Evolutionary conservation across 2,888 invertebrate genomes (phyloP).

Genomic region (Cheilosia impressa): DNA sequence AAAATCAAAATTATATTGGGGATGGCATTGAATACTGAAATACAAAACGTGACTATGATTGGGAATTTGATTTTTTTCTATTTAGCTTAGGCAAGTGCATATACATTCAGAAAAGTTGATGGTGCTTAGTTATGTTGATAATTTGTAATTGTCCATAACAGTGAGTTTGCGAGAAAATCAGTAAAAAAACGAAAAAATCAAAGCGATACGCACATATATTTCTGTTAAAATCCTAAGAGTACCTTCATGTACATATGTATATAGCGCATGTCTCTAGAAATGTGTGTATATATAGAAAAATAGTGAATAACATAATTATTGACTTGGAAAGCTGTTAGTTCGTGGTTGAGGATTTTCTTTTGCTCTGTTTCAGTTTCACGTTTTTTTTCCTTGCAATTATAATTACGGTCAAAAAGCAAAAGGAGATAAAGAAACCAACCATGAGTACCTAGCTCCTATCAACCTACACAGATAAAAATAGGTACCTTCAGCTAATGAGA

Average conservation of each 20-base stretch:
- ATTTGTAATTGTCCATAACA: constrained; percentile 19
- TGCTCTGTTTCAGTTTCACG: constrained; percentile 24
- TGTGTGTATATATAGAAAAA: constrained; percentile 70
- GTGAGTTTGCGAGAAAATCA: constrained; percentile 16
- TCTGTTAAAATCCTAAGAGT: constrained; percentile 52
- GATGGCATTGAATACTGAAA: constrained; percentile 48
- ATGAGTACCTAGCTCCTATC: constrained; percentile 7
- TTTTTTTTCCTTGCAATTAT: constrained; percentile 37
- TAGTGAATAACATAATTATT: constrained; percentile 72
- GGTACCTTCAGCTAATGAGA: constrained; percentile 60
- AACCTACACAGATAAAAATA: constrained; percentile 40
- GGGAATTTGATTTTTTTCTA: not conserved
- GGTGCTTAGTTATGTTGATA: not conserved
- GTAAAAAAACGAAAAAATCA: constrained; percentile 17
- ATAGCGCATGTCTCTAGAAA: constrained; percentile 69
- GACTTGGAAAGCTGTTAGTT: constrained; percentile 73
- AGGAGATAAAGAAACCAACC: constrained; percentile 8
- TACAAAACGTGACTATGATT: constrained; percentile 23
- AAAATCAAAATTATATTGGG: constrained; percentile 40
- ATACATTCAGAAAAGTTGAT: constrained; percentile 21
- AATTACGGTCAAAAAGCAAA: constrained; percentile 44
- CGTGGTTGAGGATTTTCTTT: constrained; percentile 59
- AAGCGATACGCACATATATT: constrained; percentile 31
- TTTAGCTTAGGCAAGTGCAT: constrained; percentile 8
- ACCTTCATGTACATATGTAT: constrained; percentile 21